Evolutionary conservation across 2,797 vertebrate species (phyloP), one percentile per base, ranked within the genome.

Genomic region (Siniperca undulata): DNA sequence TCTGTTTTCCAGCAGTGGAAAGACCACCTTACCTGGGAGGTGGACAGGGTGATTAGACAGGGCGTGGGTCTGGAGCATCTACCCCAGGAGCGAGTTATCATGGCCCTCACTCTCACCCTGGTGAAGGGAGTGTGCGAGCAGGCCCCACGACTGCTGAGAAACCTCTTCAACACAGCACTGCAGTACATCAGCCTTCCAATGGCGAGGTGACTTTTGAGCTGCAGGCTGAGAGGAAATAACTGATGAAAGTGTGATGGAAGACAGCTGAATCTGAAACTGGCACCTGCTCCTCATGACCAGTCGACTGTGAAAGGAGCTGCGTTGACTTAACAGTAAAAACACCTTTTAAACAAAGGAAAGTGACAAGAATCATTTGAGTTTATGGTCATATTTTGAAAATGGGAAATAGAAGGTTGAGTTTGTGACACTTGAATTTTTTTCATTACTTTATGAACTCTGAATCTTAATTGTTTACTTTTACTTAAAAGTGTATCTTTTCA

Each of bases 51-150:
- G 16, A 53, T 91, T 58, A 67, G 0, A 19, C 70, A 68, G 42
- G 58, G 93, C 56, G 7, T 80, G 0, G 5, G 94, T 82, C 78
- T 94, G 69, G 83, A 88, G 2, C 70, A 94, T n/a, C 89, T 98
- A 58, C 94, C 95, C 0, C 87, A 24, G 20, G 97, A 99, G 88
- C 96, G 90, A 56, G 88, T 96, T 56, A 68, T 85, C 16, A 4
- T 97, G 84, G 92, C 96, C 60, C 81, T 98, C 61, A 90, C 96
- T 4, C 95, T 99, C 94, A 87, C 96, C 0, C 72, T 99, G 80
- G 95, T 97, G 86, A 97, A 92, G 86, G 95, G 93, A n/a, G 96
- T 98, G 50, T 95, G 95, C 0, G 80, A 94, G 11, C 93, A 73
- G 11, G 77, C 91, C 1, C 98, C 98, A 0, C 24, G 17, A 1